Evolutionary conservation across 2,888 invertebrate genomes (phyloP).

Genomic region (Drosophila acutilabella): DNA sequence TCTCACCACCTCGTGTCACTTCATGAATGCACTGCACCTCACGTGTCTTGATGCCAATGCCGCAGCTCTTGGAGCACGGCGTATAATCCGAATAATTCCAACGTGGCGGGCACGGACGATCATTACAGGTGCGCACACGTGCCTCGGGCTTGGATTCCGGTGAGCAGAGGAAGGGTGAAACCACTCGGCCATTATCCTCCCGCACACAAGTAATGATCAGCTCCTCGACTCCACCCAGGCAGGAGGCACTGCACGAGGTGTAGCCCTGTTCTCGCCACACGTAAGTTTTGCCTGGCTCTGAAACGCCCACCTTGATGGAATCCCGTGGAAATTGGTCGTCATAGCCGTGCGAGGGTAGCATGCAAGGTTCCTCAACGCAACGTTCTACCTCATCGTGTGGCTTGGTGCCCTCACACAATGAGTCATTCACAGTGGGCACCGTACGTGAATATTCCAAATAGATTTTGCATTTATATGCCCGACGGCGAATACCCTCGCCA

Average conservation of each 20-base stretch:
- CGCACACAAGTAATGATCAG: conserved; percentile 94
- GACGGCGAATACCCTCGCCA: conserved; percentile 94
- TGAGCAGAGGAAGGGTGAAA: conserved; percentile 94
- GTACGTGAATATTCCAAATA: conserved; percentile 96
- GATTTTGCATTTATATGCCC: conserved; percentile 97
- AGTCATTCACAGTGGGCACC: conserved; percentile 94
- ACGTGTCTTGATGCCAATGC: conserved; percentile 96
- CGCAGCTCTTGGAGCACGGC: conserved; percentile 96
- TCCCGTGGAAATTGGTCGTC: conserved; percentile 85
- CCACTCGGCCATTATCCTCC: conserved; percentile 94
- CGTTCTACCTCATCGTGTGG: conserved; percentile 92
- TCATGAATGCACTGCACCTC: conserved; percentile 88
- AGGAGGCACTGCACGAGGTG: conserved; percentile 97
- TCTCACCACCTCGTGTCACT: conserved; percentile 94
- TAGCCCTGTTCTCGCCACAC: conserved; percentile 96
- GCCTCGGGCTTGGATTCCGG: conserved; percentile 95
- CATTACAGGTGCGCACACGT: conserved; percentile 95
- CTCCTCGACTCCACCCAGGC: conserved; percentile 95
- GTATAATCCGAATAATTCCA: conserved; percentile 97
- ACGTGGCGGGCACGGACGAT: conserved; percentile 97
- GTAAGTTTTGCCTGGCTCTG: conserved; percentile 92
- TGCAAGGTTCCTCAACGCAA: conserved; percentile 92
- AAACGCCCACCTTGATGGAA: conserved; percentile 88
- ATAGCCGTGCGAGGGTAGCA: conserved; percentile 87
- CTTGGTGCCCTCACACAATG: conserved; percentile 94